A percentile compares a stretch with the other conserved stretches of the same genome.
Conservation (phyloP, 2,888 invertebrate genomes). For the Pherbina coryleti region DNA sequence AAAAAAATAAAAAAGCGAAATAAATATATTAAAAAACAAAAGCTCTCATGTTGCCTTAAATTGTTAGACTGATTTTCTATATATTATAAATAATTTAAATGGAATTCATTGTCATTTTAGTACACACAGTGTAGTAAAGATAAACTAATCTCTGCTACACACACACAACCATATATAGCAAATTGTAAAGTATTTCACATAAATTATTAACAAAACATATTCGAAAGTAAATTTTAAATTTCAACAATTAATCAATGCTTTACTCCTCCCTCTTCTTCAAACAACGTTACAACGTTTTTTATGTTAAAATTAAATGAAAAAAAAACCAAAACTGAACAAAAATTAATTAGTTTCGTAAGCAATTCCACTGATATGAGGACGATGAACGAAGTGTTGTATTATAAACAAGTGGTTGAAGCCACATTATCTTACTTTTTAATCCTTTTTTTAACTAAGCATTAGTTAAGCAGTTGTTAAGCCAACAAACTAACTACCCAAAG, state of each 20-base stretch:
- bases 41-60: constrained; percentile 78
- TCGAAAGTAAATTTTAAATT: constrained; percentile 24
- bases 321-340: constrained; percentile 6
- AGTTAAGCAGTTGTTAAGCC: constrained; percentile 33
- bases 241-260: constrained; percentile 11
- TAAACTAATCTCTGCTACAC: constrained; percentile 24
- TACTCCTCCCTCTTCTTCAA: constrained; percentile 1
- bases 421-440: constrained; percentile 19
- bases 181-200: constrained; percentile 32
- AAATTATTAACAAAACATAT: constrained; percentile 15
- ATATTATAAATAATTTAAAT: constrained; percentile 36
- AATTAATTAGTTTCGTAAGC: constrained; percentile 1
- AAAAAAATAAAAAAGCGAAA: constrained; percentile 32
- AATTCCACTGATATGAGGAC: no score
- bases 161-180: constrained; percentile 31
- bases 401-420: no score
- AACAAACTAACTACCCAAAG: constrained; percentile 38
- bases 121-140: constrained; percentile 47
- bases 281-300: background rate
- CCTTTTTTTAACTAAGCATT: constrained; percentile 45
- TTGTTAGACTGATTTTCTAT: constrained; percentile 77
- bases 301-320: background rate
- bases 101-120: constrained; percentile 52
- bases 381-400: no score
- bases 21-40: constrained; percentile 55